A percentile compares a stretch with the other conserved stretches of the same genome.
Conservation (phyloP, 1,140 invertebrate genomes). For the Magallana angulata region DNA sequence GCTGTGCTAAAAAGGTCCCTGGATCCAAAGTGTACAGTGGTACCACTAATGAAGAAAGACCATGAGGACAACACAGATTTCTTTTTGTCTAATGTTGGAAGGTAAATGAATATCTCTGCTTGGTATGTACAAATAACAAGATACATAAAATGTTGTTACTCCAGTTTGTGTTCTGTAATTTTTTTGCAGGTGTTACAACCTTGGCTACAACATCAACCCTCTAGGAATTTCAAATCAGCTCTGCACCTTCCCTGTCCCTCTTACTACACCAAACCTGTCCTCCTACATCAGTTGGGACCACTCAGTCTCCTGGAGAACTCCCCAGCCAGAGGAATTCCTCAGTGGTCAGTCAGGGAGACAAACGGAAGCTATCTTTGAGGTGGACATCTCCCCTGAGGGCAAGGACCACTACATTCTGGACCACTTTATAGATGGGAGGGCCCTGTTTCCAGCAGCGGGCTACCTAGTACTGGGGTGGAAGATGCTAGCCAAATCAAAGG, state of each 20-base stretch:
- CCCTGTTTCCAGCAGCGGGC: conserved; percentile 96
- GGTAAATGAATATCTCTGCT: conserved; percentile 80
- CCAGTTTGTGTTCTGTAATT: not conserved
- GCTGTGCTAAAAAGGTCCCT: conserved; percentile 90
- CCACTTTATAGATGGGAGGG: conserved; percentile 94
- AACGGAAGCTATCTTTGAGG: conserved; percentile 73
- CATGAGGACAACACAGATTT: conserved; percentile 86
- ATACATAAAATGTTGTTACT: too few species aligned
- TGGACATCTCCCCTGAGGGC: conserved; percentile 85
- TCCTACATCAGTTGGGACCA: conserved; percentile 95
- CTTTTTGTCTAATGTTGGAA: conserved; percentile 87
- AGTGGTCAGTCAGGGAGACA: conserved; percentile 65
- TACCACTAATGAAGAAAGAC: conserved; percentile 88
- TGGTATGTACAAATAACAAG: too few species aligned
- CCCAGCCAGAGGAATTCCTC: conserved; percentile 74
- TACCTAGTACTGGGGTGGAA: conserved; percentile 96
- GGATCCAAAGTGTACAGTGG: conserved; percentile 81
- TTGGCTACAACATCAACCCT: conserved; percentile 87
- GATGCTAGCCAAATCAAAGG: conserved; percentile 91
- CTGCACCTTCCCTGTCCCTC: conserved; percentile 90
- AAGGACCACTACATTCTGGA: conserved; percentile 87
- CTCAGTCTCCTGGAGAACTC: conserved; percentile 80
- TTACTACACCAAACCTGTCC: conserved; percentile 91
- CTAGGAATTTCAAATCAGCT: conserved; percentile 86
- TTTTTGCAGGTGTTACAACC: conserved; percentile 85